Evolutionary conservation across 2,113 vertebrate species (phyloP), one percentile per base, ranked within the genome.

Genomic region (Copsychus sechellarum): DNA sequence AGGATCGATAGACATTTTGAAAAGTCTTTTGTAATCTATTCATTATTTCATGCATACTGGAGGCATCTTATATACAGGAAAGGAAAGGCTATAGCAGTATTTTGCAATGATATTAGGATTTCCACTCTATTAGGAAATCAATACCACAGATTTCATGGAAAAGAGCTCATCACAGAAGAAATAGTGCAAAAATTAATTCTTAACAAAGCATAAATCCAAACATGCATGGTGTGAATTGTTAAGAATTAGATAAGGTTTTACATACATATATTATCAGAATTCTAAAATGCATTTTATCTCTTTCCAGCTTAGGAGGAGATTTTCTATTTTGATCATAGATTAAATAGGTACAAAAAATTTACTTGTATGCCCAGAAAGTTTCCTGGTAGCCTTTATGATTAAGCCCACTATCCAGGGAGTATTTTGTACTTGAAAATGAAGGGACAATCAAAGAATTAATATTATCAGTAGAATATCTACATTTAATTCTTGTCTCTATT

Each of bases 1-100:
- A 86, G 79, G 77, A 97, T 98, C 97, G 88, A 97, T 96, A 97
- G 28, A 87, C 60, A 95, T 93, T 97, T 96, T 97, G 81, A 65
- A 94, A 97, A 94, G 88, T 92, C 51, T 90, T 92, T 91, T 95
- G 58, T 96, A 96, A 97, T 96, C 95, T 97, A 96, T 95, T 97
- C 67, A 93, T 94, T 92, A 96, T 81, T 97, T 92, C 33, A 58
- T 88, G 71, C 85, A 94, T 88, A 82, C 60, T 86, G 61, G 95
- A 92, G 82, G 34, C 45, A 66, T 84, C 95, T 96, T 90, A 90
- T 57, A 60, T 40, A 56, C 11, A 81, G 25, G 72, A 95, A 96
- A 91, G 81, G 65, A 81, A 92, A 80, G 70, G 23, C 87, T 95
- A 15, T 81, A 70, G 88, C 54, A 47, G 47, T 91, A 97, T 87